phyloP scores from a whole-genome alignment of 2,113 vertebrate genomes.

The Cryptotis parvus region DNA sequence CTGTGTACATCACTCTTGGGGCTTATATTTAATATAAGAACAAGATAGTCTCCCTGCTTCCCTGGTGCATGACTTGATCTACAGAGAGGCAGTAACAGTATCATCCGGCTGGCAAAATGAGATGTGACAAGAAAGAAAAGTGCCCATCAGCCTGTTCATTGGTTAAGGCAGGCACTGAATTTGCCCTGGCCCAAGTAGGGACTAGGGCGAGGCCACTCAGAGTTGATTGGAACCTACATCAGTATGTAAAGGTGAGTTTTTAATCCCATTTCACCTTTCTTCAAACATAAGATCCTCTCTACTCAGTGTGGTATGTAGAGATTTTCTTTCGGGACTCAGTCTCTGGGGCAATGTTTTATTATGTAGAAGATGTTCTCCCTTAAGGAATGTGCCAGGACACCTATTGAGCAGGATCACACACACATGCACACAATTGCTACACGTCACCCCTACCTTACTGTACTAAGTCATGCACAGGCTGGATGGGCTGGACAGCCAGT shows the following conservation, averaged over 20 bases:
- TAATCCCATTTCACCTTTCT: not conserved
- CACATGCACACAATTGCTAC: not conserved
- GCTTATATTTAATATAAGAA: constrained; percentile 79
- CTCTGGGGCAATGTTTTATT: not conserved
- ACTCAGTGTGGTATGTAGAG: not conserved
- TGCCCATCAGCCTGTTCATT: not conserved
- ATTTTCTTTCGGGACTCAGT: not conserved
- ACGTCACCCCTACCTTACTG: not conserved
- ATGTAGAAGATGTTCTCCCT: not conserved
- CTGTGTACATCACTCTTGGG: constrained; percentile 69
- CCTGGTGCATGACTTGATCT: constrained; percentile 30
- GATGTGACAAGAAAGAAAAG: constrained; percentile 68
- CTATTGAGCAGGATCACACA: not conserved
- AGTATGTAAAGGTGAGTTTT: not conserved
- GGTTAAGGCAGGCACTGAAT: not conserved
- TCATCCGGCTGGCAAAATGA: constrained; percentile 51
- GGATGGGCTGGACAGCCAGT: not conserved
- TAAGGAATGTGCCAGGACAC: not conserved
- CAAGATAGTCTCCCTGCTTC: constrained; percentile 62
- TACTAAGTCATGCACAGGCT: not conserved
- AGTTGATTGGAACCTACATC: not conserved
- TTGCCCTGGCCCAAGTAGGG: not conserved
- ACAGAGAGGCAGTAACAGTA: constrained; percentile 45
- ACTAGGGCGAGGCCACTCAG: not conserved
- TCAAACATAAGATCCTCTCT: not conserved